Conservation (phyloP, 2,888 invertebrate genomes). For the Lasius platythorax region DNA sequence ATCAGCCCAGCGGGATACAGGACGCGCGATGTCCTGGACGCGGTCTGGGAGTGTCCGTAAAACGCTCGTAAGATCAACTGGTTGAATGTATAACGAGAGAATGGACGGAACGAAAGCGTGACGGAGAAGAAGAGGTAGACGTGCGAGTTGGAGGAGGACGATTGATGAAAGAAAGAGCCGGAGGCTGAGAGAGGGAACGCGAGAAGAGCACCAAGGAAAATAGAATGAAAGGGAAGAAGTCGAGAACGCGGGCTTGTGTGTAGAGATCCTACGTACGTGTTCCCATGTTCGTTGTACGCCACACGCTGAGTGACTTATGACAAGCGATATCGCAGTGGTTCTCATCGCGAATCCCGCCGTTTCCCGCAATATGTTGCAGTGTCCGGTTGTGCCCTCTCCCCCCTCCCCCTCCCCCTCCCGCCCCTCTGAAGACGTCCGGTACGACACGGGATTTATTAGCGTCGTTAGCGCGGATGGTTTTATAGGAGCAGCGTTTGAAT, state of each 20-base stretch:
- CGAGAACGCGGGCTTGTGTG: slow-evolving; percentile 68
- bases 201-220: slow-evolving; percentile 53
- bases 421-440: slow-evolving; percentile 12
- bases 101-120: slow-evolving; percentile 44
- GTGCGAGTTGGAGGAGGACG: slow-evolving; percentile 29
- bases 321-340: slow-evolving; percentile 81
- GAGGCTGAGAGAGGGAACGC: slow-evolving; percentile 48
- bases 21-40: slow-evolving; percentile 76
- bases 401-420: not conserved
- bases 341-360: slow-evolving; percentile 70
- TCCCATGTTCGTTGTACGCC: slow-evolving; percentile 80
- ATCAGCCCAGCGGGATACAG: slow-evolving; percentile 74
- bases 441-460: slow-evolving; percentile 24
- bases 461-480: slow-evolving; percentile 42
- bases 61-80: slow-evolving; percentile 57
- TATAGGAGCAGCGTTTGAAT: slow-evolving; percentile 22
- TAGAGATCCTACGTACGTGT: slow-evolving; percentile 75
- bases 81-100: slow-evolving; percentile 53
- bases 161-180: slow-evolving; percentile 50
- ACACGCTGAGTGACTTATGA: slow-evolving; percentile 85
- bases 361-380: not conserved
- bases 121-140: slow-evolving; percentile 37
- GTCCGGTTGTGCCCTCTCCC: not conserved
- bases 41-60: slow-evolving; percentile 73
- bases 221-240: slow-evolving; percentile 57